phyloP scores from a whole-genome alignment of 2,888 invertebrate genomes.

The Megamerina dolium region DNA sequence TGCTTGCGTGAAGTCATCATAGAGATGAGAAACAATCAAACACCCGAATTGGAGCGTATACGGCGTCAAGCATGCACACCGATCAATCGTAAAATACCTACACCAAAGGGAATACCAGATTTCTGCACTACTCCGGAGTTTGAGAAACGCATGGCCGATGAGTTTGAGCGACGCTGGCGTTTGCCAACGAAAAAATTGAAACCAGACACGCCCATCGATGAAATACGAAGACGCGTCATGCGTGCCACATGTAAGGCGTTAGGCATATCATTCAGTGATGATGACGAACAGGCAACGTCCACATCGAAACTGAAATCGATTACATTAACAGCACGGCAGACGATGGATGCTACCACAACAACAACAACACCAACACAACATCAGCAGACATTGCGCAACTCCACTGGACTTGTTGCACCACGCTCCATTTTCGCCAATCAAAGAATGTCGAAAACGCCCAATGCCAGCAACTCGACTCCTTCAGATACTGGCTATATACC shows the following conservation, averaged over 20 bases:
- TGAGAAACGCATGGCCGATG: constrained; percentile 45
- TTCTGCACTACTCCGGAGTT: constrained; percentile 46
- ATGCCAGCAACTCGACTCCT: too few species aligned
- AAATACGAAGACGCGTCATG: constrained; percentile 38
- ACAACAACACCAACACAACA: constrained; percentile 5
- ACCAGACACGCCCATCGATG: constrained; percentile 42
- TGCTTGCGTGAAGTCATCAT: constrained; percentile 40
- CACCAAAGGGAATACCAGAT: constrained; percentile 40
- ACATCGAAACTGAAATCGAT: constrained; percentile 16
- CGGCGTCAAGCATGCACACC: constrained; percentile 43
- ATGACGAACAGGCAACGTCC: constrained; percentile 15
- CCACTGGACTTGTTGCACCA: too few species aligned
- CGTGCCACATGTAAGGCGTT: constrained; percentile 40
- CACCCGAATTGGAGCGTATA: constrained; percentile 43
- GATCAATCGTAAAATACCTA: constrained; percentile 33
- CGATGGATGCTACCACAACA: constrained; percentile 2
- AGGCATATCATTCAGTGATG: constrained; percentile 33
- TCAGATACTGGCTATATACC: constrained; percentile 25
- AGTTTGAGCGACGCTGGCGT: constrained; percentile 44
- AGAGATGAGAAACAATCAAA: constrained; percentile 43
- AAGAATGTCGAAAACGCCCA: too few species aligned
- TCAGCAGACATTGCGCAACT: neutral
- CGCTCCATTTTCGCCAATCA: too few species aligned
- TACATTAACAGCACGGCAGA: constrained; percentile 8
- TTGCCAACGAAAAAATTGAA: constrained; percentile 39